Conservation (phyloP, 2,888 invertebrate genomes). For the Rhimphoctona megacephalus region DNA sequence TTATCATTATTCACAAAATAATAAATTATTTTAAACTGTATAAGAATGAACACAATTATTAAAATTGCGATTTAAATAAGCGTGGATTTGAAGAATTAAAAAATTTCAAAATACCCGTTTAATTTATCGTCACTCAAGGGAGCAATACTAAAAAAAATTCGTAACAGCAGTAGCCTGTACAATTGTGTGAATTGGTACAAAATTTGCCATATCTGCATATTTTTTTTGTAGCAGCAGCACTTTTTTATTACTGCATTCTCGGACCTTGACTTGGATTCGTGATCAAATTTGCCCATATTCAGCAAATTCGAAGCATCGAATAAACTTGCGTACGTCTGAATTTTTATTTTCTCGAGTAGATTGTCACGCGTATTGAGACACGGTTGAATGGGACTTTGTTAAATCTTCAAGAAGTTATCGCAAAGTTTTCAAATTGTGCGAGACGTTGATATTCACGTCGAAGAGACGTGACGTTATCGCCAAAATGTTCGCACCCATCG, state of each 20-base stretch:
- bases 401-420: constrained; percentile 21
- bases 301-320: not conserved
- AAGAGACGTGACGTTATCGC: constrained; percentile 29
- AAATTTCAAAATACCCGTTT: not conserved
- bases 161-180: not conserved
- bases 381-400: not conserved
- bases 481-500: not conserved
- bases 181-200: not conserved
- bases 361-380: not conserved
- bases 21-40: not conserved
- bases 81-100: not conserved
- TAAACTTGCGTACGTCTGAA: not conserved
- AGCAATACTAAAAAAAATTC: not conserved
- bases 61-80: not conserved
- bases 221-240: not conserved
- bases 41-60: not conserved
- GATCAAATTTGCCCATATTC: not conserved
- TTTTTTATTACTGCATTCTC: not conserved
- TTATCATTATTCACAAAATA: not conserved
- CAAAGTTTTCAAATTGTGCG: constrained; percentile 26
- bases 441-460: constrained; percentile 27
- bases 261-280: not conserved
- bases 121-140: not conserved
- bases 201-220: not conserved
- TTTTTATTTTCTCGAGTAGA: not conserved